Evolutionary conservation across 2,888 invertebrate genomes (phyloP), one percentile per base, ranked within the genome.

Genomic region (Apodemia mormo): DNA sequence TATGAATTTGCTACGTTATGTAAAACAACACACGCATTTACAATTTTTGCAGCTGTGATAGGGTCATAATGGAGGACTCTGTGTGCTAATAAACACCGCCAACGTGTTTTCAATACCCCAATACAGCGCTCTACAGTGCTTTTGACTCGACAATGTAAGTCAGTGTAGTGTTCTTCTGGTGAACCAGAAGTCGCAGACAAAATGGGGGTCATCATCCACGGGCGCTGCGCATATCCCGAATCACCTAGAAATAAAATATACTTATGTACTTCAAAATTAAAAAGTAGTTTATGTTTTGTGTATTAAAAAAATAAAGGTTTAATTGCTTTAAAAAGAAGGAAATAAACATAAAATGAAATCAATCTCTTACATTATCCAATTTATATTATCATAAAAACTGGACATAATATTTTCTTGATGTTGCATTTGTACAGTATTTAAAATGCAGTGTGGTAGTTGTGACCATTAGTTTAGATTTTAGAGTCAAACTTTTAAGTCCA

Each of bases 41-140:
- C 43, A 33, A 66, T 66, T 45, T 49, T 66, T 29, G 29, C 66
- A 10, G 45, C 66, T 29, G 52, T 49, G 22, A 37, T 4, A 2
- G 22, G 40, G 14, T n/a, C n/a, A 40, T 70, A 70, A 43, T 70
- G 65, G 3, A 70, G 68, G 67, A 64, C 71, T 30, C 72, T 56
- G 45, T 73, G 73, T 52, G 68, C 65, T 40, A 71, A 66, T 66
- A 74, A 72, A 74, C 75, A 75, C 14, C 73, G 65, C 75, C 75
- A 74, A 66, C 74, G 71, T 22, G 71, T 65, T 68, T 74, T 75
- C 9, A 75, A 54, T 8, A 72, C 64, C 22, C 73, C 72, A 64
- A 74, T 71, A 56, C 72, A 71, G 0, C 72, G 66, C 54, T 74
- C 72, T 6, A 72, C 66, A 7, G 52, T 68, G 52, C 66, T 70